Conservation (phyloP, 2,888 invertebrate genomes). For the Iselma pallidipennis region DNA sequence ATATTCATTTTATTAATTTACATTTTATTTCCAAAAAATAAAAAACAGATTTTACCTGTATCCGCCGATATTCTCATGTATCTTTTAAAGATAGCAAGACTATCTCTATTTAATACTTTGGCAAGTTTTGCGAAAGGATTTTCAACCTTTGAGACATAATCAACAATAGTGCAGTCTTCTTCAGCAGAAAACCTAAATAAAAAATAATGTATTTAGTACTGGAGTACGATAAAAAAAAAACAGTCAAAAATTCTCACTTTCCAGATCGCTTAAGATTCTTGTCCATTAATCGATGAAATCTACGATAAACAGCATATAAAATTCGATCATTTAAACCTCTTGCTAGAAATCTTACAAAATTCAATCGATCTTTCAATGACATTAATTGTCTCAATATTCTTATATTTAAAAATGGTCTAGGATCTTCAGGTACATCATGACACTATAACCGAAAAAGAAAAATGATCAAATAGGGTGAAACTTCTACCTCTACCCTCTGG, state of each 20-base stretch:
- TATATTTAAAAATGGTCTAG: conserved; percentile 28
- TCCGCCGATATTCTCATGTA: background rate
- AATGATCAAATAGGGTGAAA: no score
- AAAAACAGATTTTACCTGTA: background rate
- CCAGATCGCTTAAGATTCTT: conserved; percentile 20
- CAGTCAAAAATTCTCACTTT: no score
- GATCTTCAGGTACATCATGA: conserved; percentile 26
- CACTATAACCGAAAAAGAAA: no score
- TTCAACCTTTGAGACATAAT: conserved; percentile 16
- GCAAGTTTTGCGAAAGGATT: conserved; percentile 28
- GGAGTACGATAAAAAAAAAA: no score
- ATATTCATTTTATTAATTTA: background rate
- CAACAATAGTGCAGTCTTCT: conserved; percentile 34
- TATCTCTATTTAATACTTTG: conserved; percentile 26
- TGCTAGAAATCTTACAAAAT: conserved; percentile 33
- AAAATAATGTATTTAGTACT: no score
- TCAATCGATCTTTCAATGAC: conserved; percentile 14
- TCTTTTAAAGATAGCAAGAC: conserved; percentile 21
- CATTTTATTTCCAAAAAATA: background rate
- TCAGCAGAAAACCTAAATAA: conserved; percentile 31
- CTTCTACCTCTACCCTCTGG: no score
- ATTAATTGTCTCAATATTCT: conserved; percentile 4
- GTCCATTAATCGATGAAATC: conserved; percentile 28
- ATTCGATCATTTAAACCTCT: conserved; percentile 30
- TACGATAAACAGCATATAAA: conserved; percentile 27